phyloP scores from a whole-genome alignment of 2,113 vertebrate species.

The Rattus rattus region DNA sequence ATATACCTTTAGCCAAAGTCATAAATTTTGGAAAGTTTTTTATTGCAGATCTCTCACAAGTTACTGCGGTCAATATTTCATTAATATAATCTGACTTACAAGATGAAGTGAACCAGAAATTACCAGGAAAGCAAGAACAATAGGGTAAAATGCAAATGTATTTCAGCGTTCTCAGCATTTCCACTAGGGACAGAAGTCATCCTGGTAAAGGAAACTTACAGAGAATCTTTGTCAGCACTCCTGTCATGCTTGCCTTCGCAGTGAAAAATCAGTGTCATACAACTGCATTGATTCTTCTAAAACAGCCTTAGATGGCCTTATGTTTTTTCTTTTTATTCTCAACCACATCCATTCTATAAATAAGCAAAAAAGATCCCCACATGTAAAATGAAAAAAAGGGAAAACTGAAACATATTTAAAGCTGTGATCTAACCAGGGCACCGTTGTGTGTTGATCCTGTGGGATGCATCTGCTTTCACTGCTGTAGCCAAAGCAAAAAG shows the following conservation, averaged over 20 bases:
- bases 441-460: not conserved
- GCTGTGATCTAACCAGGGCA: not conserved
- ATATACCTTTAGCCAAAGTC: not conserved
- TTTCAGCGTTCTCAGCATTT: not conserved
- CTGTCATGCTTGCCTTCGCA: not conserved
- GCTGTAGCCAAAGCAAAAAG: not conserved
- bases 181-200: not conserved
- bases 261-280: conserved; percentile 1
- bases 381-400: not conserved
- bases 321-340: not conserved
- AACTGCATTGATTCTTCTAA: not conserved
- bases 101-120: conserved; percentile 20
- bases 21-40: conserved; percentile 12
- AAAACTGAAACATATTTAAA: conserved; percentile 26
- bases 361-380: not conserved
- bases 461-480: not conserved
- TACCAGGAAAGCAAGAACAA: not conserved
- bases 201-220: not conserved
- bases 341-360: conserved; percentile 8
- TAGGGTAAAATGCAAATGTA: not conserved
- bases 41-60: not conserved
- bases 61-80: not conserved
- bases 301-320: not conserved
- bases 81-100: not conserved
- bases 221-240: not conserved